phyloP scores from a whole-genome alignment of 2,797 vertebrate genomes.

The Morelia viridis region DNA sequence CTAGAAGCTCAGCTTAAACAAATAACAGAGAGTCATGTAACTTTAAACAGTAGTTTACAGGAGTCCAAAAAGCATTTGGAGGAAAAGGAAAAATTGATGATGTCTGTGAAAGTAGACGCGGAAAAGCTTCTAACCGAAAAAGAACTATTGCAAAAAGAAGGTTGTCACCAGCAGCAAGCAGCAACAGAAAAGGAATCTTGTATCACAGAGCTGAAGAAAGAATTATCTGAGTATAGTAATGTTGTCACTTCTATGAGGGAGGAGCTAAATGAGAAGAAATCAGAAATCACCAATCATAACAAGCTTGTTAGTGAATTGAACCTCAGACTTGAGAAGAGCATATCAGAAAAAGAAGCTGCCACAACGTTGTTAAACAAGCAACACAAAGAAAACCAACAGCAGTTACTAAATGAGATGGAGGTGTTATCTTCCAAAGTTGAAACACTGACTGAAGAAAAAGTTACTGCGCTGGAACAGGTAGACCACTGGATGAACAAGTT shows the following conservation, averaged over 20 bases:
- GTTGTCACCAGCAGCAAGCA: conserved; percentile 75
- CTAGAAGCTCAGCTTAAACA: conserved; percentile 82
- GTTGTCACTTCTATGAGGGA: conserved; percentile 79
- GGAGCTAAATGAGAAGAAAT: conserved; percentile 78
- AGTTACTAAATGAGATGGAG: conserved; percentile 73
- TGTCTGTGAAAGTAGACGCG: conserved; percentile 79
- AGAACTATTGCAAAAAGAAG: conserved; percentile 78
- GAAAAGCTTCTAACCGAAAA: conserved; percentile 75
- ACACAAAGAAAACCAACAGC: conserved; percentile 74
- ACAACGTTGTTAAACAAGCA: conserved; percentile 79
- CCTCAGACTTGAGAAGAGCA: conserved; percentile 76
- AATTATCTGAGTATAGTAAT: conserved; percentile 77
- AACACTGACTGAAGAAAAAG: conserved; percentile 81
- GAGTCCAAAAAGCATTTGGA: conserved; percentile 80
- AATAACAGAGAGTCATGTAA: conserved; percentile 75
- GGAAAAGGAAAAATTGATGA: conserved; percentile 80
- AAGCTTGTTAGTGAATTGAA: conserved; percentile 79
- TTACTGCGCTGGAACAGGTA: conserved; percentile 77
- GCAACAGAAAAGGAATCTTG: conserved; percentile 82
- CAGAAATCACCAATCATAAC: conserved; percentile 77
- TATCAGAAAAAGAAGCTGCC: conserved; percentile 85
- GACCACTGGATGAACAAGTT: conserved; percentile 77
- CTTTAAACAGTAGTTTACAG: conserved; percentile 79
- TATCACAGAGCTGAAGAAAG: conserved; percentile 83
- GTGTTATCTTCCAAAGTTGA: conserved; percentile 74